Conservation (phyloP, 2,888 invertebrate genomes). For the Drosophila picticornis region DNA sequence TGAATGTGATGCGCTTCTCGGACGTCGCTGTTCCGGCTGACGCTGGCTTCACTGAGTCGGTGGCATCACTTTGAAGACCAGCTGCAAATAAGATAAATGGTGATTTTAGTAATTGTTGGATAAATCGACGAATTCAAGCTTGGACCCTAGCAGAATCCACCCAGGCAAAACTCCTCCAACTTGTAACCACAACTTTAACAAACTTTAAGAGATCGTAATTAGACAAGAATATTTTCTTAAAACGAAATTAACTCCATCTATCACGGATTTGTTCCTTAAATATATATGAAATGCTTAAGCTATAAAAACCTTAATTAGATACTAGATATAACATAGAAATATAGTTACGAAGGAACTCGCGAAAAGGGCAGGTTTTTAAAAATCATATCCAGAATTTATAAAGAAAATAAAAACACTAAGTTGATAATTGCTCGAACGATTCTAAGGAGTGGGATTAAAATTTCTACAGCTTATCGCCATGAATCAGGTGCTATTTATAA, state of each 20-base stretch:
- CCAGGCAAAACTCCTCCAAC: neutral
- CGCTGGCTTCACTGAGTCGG: slow-evolving; percentile 55
- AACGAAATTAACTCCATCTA: too few species aligned
- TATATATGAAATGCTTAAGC: neutral
- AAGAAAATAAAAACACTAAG: too few species aligned
- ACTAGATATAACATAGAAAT: neutral
- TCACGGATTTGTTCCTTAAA: neutral
- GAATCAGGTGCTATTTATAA: neutral
- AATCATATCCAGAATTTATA: too few species aligned
- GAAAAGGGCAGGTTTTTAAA: too few species aligned
- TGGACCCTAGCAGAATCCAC: neutral
- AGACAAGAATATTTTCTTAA: neutral
- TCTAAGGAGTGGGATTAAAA: neutral
- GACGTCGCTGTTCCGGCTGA: slow-evolving; percentile 17
- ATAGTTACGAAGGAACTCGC: neutral
- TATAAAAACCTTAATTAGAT: neutral
- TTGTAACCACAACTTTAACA: neutral
- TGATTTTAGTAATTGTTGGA: neutral
- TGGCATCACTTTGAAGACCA: slow-evolving; percentile 66
- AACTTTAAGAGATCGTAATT: neutral
- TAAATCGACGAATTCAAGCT: neutral
- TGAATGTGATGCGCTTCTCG: slow-evolving; percentile 83
- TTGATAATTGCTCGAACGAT: too few species aligned
- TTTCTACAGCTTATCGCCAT: neutral
- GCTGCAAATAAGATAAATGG: slow-evolving; percentile 32